Base-by-base conservation (phyloP, 2,888 invertebrate genomes). In the Xestia sexstrigata region DNA sequence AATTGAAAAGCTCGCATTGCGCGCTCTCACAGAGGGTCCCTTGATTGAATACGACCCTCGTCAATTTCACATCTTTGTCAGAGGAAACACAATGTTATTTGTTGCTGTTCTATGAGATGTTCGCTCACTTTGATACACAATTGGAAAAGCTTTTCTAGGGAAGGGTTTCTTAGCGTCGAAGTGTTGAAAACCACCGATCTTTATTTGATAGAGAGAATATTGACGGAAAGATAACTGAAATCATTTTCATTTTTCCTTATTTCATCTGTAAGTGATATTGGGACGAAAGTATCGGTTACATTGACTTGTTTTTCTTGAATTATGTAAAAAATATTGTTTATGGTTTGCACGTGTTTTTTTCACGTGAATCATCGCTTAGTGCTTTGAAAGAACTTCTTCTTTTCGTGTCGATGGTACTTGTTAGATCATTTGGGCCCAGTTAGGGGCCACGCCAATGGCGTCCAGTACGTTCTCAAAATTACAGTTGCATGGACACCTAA, bases 21-120 rank as follows among this genome's bases (percentile, higher is more conserved):
- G 60, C 52, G 45, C 39, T 74, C 74, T 67, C 72, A 67, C 49
- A 78, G 84, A 79, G 69, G 74, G 78, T 78, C 70, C 47, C 79
- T 86, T 88, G 89, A 89, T 89, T 82, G 85, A 88, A 84, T 86
- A 80, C 83, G 83, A 93, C 93, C 93, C 93, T 93, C 90, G 91
- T 93, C 94, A 93, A 89, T 92, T 91, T 89, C 89, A 87, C 89
- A 87, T 87, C 87, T 87, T 83, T 82, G 82, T 84, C 79, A 79
- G 78, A 83, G 71, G 84, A 79, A 82, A 80, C 82, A 86, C 86
- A 78, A 87, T 88, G 82, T 88, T 90, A 88, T 89, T 89, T 87
- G 86, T 79, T 81, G 52, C 20, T 72, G 71, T 82, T 66, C 63
- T 65, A 81, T 71, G 52, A 79, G 75, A 77, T 80, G 78, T 77